A percentile compares a stretch with the other conserved stretches of the same genome.
These are phyloP conservation scores for Plecotus auritus DNA, from an alignment of 2,113 vertebrate genomes.

Conservation along the genomic window DNA sequence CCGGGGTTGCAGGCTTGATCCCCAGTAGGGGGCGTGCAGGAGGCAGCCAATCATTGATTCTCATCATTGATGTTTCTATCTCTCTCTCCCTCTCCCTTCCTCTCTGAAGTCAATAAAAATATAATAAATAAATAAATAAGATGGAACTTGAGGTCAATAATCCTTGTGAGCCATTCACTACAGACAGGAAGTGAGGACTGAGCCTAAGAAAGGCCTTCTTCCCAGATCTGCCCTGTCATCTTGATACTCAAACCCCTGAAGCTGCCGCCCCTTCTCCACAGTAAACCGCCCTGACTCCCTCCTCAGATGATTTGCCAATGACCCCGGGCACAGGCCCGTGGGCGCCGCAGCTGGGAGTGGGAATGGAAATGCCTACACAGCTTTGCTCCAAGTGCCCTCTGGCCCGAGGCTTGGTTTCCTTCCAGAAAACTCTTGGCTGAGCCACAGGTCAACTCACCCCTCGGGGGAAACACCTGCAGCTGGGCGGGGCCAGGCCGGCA, in stretches of 20 bases:
- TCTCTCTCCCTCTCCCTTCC: no score
- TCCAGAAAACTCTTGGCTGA: not conserved
- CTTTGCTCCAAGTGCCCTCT: conserved; percentile 17
- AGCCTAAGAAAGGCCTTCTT: not conserved
- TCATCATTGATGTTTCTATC: no score
- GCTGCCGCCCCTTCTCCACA: not conserved
- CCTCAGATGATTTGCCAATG: not conserved
- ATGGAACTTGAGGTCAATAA: not conserved
- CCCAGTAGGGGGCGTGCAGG: no score
- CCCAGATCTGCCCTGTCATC: not conserved
- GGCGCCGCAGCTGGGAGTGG: not conserved
- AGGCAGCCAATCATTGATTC: no score
- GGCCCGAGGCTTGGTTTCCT: not conserved
- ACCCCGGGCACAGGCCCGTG: not conserved
- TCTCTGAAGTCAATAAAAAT: no score
- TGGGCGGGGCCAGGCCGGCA: not conserved
- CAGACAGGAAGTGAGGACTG: not conserved
- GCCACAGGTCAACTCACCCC: not conserved
- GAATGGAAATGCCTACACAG: not conserved
- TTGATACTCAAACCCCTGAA: not conserved
- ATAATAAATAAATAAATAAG: not conserved
- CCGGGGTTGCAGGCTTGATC: no score
- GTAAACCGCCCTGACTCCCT: not conserved
- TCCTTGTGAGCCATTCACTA: not conserved
- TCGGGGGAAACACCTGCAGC: not conserved